These are phyloP conservation scores for Lithobates pipiens DNA, from an alignment of 2,797 vertebrate species.

Conservation along the genomic window DNA sequence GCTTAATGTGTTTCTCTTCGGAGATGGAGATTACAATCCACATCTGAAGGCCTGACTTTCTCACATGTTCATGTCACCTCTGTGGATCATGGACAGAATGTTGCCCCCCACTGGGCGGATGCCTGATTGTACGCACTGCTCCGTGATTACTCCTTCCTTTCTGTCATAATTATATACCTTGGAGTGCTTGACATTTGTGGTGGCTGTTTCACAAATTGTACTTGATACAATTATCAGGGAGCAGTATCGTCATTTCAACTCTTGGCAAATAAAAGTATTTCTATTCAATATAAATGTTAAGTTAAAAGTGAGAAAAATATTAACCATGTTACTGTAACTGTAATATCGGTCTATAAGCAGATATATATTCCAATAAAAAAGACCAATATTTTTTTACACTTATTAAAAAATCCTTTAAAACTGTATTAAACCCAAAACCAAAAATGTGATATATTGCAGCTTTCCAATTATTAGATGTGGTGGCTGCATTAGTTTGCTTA, in stretches of 20 bases:
- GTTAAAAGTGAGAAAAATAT: too few species aligned
- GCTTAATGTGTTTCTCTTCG: not conserved
- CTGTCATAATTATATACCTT: not conserved
- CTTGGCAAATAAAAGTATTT: too few species aligned
- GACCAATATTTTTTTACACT: too few species aligned
- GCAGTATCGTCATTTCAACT: not conserved
- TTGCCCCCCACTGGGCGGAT: not conserved
- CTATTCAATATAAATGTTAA: too few species aligned
- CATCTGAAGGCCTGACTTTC: slow-evolving; percentile 8
- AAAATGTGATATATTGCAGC: too few species aligned
- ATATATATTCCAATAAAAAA: too few species aligned
- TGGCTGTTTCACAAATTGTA: not conserved
- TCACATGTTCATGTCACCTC: not conserved
- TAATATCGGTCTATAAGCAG: too few species aligned
- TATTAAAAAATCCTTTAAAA: too few species aligned
- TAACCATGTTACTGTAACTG: too few species aligned
- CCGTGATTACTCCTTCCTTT: not conserved
- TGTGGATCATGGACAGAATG: not conserved
- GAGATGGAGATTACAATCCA: slow-evolving; percentile 25
- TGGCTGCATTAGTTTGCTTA: too few species aligned
- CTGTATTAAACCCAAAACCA: too few species aligned
- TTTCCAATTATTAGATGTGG: too few species aligned
- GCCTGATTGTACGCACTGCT: not conserved
- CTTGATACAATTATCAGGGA: not conserved
- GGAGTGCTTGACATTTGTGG: not conserved